Base-by-base conservation (phyloP, 2,888 invertebrate genomes). In the Nineta flava region DNA sequence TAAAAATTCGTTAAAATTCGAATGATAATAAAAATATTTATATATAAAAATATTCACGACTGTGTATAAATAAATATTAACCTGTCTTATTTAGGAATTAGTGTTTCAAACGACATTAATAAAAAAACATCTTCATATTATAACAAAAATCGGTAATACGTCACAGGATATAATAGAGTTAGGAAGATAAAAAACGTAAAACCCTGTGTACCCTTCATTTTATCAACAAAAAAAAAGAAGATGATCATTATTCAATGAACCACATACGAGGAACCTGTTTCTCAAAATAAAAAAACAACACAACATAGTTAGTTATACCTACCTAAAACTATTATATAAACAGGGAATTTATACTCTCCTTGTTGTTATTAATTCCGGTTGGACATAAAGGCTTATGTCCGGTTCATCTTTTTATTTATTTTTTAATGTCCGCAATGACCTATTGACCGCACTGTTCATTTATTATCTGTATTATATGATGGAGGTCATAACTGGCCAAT, bases 401-500 rank as follows among this genome's bases (percentile, higher is more conserved):
- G 50, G 48, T 31, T 44, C 52, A 65, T 64, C 65, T 66, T 64
- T 64, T 26, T 26, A 5, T 26, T 26, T 26, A 5, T 26, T 26
- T 26, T 26, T 58, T 60, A 40, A 63, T 64, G 64, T 63, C 65
- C 65, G 65, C 62, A 61, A 60, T 65, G 65, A 67, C 65, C 68
- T 61, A 60, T 54, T 59, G 65, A 65, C 66, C 67, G 63, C 59
- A 57, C 59, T 64, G 63, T 63, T 66, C 66, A 68, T 68, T 67
- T 67, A 68, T 68, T 67, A 68, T 66, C 65, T 66, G 66, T 65
- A 64, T 66, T 65, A 65, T 61, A 61, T 57, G 17, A 19, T 31
- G 19, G 45, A 35, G 49, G 49, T 49, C 49, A 38, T 34, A 21
- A 15, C 46, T 46, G 21, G 46, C n/a, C 15, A 50, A 60, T 57